Conservation (phyloP, 2,113 vertebrate species). For the Hippocampus abdominalis region DNA sequence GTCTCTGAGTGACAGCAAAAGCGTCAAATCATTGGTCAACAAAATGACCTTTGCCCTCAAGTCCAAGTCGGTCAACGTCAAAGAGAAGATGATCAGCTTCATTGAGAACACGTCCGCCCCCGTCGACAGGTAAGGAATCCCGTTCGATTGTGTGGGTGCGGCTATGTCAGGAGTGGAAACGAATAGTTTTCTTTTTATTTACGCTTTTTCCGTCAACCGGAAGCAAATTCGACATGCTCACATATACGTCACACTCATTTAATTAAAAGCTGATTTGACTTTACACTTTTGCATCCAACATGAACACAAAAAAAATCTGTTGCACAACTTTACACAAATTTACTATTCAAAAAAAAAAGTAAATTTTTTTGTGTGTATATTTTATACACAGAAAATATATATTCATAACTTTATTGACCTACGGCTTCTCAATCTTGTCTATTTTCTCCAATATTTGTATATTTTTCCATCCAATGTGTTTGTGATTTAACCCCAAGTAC, state of each 20-base stretch:
- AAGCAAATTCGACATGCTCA: not conserved
- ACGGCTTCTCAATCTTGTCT: not conserved
- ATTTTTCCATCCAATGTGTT: not conserved
- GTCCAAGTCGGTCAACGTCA: slow-evolving; percentile 96
- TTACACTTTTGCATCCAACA: not conserved
- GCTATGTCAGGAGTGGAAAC: not conserved
- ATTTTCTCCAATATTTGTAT: not conserved
- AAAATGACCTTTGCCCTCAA: slow-evolving; percentile 99
- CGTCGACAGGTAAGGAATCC: slow-evolving; percentile 83
- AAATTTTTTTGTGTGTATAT: not conserved
- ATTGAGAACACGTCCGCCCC: slow-evolving; percentile 97
- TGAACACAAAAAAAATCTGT: too few species aligned
- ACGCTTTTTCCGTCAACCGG: not conserved
- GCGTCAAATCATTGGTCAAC: slow-evolving; percentile 96
- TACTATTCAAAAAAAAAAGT: not conserved
- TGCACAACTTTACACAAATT: too few species aligned
- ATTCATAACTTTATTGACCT: not conserved
- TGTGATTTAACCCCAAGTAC: not conserved
- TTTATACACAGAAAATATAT: too few species aligned
- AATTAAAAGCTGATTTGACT: not conserved
- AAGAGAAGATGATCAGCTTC: slow-evolving; percentile 98
- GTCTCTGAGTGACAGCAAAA: slow-evolving; percentile 85
- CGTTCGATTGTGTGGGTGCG: not conserved
- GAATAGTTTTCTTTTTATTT: not conserved
- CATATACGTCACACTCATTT: not conserved